Conservation (phyloP, 2,797 vertebrate species). For the Labroides dimidiatus region DNA sequence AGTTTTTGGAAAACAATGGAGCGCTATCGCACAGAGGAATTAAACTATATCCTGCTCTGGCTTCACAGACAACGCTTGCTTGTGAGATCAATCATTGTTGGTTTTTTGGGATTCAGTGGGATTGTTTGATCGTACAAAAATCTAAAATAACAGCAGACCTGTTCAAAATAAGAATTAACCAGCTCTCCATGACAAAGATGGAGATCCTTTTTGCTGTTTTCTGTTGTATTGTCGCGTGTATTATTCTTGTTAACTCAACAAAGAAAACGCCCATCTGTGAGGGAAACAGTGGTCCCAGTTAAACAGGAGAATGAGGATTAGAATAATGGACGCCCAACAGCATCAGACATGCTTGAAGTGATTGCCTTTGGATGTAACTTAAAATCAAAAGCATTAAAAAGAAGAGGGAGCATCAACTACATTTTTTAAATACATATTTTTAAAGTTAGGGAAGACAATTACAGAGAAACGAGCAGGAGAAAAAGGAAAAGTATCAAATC, state of each 20-base stretch:
- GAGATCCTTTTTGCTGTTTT: background rate
- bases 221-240: background rate
- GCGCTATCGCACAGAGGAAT: constrained; percentile 11
- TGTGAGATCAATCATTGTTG: constrained; percentile 11
- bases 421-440: too few relatives aligned
- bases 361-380: background rate
- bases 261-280: background rate
- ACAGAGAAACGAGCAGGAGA: background rate
- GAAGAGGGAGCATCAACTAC: background rate
- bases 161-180: too few relatives aligned
- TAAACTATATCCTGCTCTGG: constrained; percentile 2
- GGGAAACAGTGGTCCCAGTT: background rate
- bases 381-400: background rate
- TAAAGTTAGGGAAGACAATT: too few relatives aligned
- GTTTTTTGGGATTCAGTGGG: background rate
- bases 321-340: background rate
- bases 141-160: constrained; percentile 1
- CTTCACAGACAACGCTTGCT: background rate
- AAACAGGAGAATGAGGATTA: background rate
- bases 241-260: background rate
- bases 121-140: background rate
- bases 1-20: constrained; percentile 35
- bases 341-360: background rate
- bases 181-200: background rate
- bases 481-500: background rate